Percentiles rank a stretch among this genome's conserved stretches.
These are phyloP conservation scores for Turnix velox DNA, from an alignment of 2,113 vertebrate species.

Conservation along the genomic window DNA sequence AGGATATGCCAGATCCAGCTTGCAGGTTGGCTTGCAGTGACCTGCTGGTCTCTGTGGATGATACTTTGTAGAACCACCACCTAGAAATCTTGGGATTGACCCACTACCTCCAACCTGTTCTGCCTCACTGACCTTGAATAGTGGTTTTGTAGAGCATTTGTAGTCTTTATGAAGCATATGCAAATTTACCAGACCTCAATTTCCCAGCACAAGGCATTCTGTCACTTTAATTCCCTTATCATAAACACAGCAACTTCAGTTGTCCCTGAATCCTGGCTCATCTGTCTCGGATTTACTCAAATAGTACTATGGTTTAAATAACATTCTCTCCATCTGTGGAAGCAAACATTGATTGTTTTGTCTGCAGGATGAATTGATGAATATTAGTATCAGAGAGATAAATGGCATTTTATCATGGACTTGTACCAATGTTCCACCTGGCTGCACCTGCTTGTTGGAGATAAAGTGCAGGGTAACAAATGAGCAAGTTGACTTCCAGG, in stretches of 20 bases:
- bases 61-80: background rate
- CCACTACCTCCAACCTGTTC: background rate
- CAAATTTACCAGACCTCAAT: background rate
- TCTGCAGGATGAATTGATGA: background rate
- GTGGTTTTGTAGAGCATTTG: background rate
- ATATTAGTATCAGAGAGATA: background rate
- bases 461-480: background rate
- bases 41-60: rapidly evolving
- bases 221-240: constrained; percentile 36
- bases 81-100: background rate
- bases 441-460: background rate
- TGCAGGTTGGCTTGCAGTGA: background rate
- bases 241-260: constrained; percentile 36
- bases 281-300: constrained; percentile 33
- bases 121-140: background rate
- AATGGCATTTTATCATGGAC: background rate
- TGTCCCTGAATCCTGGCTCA: constrained; percentile 4
- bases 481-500: background rate
- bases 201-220: constrained; percentile 19
- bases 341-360: constrained; percentile 6
- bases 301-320: constrained; percentile 36
- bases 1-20: background rate
- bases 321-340: background rate
- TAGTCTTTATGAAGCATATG: background rate
- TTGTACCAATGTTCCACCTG: background rate